A percentile compares a stretch with the other conserved stretches of the same genome.
Conservation (phyloP, 2,113 vertebrate genomes). For the Hiodon tergisus region DNA sequence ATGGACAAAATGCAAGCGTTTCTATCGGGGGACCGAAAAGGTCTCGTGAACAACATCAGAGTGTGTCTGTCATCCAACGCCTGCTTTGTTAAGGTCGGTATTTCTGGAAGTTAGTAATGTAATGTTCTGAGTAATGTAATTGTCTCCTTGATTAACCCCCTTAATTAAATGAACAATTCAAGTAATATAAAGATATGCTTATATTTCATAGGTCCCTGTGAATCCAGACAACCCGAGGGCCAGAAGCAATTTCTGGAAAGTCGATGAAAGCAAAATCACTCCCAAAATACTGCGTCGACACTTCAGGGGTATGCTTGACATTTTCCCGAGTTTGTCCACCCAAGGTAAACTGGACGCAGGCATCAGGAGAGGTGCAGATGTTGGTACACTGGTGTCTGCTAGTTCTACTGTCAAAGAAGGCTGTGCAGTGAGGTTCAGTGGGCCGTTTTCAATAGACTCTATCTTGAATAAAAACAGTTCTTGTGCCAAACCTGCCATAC, state of each 20-base stretch:
- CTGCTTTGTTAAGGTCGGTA: constrained; percentile 58
- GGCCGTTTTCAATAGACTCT: constrained; percentile 60
- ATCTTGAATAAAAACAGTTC: constrained; percentile 42
- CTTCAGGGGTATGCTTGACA: constrained; percentile 46
- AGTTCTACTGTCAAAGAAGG: neutral
- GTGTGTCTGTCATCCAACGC: constrained; percentile 52
- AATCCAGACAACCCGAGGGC: constrained; percentile 33
- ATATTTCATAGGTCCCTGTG: constrained; percentile 44
- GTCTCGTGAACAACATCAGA: constrained; percentile 48
- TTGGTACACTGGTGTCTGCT: neutral
- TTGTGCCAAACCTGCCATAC: no score
- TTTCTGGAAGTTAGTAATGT: neutral
- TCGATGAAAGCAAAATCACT: constrained; percentile 40
- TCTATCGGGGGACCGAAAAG: constrained; percentile 42
- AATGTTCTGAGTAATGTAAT: neutral
- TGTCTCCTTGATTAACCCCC: neutral
- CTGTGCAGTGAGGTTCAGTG: constrained; percentile 41
- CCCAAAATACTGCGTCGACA: constrained; percentile 54
- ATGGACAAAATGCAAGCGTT: constrained; percentile 42
- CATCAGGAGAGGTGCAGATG: neutral
- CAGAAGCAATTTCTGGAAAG: constrained; percentile 56
- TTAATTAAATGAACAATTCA: neutral
- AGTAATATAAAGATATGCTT: neutral
- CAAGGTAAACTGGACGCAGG: constrained; percentile 20
- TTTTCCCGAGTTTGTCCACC: constrained; percentile 43